Evolutionary conservation across 2,888 invertebrate species (phyloP), one percentile per base, ranked within the genome.

Genomic region (Blastobasis adustella): DNA sequence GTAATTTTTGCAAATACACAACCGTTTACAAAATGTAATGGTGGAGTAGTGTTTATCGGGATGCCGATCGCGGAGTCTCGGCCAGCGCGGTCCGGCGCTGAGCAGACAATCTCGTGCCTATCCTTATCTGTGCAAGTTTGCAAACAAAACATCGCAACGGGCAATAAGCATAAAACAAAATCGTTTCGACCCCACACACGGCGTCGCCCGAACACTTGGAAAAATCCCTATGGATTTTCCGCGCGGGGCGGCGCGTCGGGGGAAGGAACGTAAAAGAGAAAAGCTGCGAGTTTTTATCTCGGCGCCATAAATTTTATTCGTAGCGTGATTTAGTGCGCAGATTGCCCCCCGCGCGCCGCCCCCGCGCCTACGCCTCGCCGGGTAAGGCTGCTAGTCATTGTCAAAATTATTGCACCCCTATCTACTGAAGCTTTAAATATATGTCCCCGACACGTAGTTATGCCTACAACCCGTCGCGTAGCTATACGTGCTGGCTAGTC

Each of bases 251-350:
- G 66, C 61, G 61, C 59, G 58, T 59, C 68, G 72, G 77, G 81
- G 78, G 80, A 84, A 86, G 82, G 85, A 86, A 87, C 87, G 87
- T 88, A 89, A 89, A 89, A 89, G 89, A 89, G 89, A 89, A 89
- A 89, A 89, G 89, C 89, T 89, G 88, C 89, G 89, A 89, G 89
- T 89, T 89, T 89, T 89, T 89, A 89, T 89, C 89, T 89, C 88
- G 88, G 86, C 86, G 84, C 89, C 89, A 89, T 89, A 89, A 89
- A 89, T 89, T 89, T 89, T 89, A 89, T 89, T 89, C 89, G 89
- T 84, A 89, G 86, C 89, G 89, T 89, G 89, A 89, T 89, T 89
- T 89, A 89, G 89, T 89, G 89, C 88, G 81, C 87, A 89, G 89
- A 89, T 89, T 88, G 87, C 86, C 86, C 84, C 84, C 73, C 81